These are phyloP conservation scores for Notiomystis cincta DNA, from an alignment of 2,113 vertebrate species.

Conservation along the genomic window DNA sequence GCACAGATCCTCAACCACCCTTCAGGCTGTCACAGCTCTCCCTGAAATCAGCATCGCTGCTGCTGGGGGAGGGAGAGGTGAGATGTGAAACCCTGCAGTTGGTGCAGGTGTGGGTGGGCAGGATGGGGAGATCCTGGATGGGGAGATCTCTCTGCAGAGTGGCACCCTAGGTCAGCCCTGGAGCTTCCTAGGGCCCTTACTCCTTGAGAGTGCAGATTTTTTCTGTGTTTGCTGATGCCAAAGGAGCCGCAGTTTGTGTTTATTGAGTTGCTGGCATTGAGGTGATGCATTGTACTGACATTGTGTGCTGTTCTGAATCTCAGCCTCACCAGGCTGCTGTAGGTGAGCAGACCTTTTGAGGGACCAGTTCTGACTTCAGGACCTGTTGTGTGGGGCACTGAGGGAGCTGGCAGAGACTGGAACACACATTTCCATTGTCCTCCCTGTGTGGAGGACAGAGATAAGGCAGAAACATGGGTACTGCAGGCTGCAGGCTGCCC, in stretches of 20 bases:
- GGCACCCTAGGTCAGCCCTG: neutral
- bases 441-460: neutral
- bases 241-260: neutral
- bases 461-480: neutral
- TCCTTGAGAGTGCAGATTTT: neutral
- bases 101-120: accelerated
- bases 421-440: neutral
- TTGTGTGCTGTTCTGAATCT: neutral
- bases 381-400: neutral
- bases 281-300: neutral
- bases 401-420: neutral
- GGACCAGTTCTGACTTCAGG: neutral
- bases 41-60: accelerated
- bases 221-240: neutral
- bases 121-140: too few relatives aligned
- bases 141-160: neutral
- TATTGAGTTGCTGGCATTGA: neutral
- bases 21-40: neutral
- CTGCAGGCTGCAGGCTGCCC: neutral
- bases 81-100: too few relatives aligned
- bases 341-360: neutral
- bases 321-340: accelerated
- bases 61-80: neutral
- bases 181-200: neutral
- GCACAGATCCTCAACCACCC: neutral